Percentiles rank a stretch among this genome's conserved stretches.
Conservation (phyloP, 1,140 invertebrate genomes). For the Popillia japonica region DNA sequence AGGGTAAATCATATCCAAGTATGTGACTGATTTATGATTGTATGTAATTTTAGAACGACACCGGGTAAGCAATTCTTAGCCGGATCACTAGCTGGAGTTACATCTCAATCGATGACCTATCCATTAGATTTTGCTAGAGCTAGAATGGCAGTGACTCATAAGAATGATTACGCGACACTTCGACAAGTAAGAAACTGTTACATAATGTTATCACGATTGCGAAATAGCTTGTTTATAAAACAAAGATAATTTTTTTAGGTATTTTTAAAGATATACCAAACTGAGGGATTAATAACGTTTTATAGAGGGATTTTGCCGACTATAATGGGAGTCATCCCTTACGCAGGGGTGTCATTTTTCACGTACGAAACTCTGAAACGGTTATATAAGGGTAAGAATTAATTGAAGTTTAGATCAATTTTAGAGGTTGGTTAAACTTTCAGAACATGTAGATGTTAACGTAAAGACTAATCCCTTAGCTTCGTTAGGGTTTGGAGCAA, state of each 20-base stretch:
- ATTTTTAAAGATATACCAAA: slow-evolving; percentile 80
- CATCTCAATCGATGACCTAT: slow-evolving; percentile 93
- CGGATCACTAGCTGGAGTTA: slow-evolving; percentile 92
- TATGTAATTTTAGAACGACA: slow-evolving; percentile 51
- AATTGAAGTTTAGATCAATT: no score
- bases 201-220: no score
- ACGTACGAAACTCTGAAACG: slow-evolving; percentile 96
- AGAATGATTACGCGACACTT: slow-evolving; percentile 72
- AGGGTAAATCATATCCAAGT: slow-evolving; percentile 65
- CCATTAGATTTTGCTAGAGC: slow-evolving; percentile 96
- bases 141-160: slow-evolving; percentile 95
- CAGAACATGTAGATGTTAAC: slow-evolving; percentile 52
- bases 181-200: slow-evolving; percentile 56
- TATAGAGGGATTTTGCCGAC: slow-evolving; percentile 92
- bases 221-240: no score
- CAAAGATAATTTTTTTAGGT: slow-evolving; percentile 67
- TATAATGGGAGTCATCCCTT: slow-evolving; percentile 93
- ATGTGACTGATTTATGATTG: no score
- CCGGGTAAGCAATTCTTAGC: slow-evolving; percentile 75
- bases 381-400: slow-evolving; percentile 72
- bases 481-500: slow-evolving; percentile 84
- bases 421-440: no score
- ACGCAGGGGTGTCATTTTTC: slow-evolving; percentile 97
- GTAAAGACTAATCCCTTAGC: slow-evolving; percentile 65
- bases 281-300: slow-evolving; percentile 82